Evolutionary conservation across 2,797 vertebrate species (phyloP).

Genomic region (Loriculus beryllinus): DNA sequence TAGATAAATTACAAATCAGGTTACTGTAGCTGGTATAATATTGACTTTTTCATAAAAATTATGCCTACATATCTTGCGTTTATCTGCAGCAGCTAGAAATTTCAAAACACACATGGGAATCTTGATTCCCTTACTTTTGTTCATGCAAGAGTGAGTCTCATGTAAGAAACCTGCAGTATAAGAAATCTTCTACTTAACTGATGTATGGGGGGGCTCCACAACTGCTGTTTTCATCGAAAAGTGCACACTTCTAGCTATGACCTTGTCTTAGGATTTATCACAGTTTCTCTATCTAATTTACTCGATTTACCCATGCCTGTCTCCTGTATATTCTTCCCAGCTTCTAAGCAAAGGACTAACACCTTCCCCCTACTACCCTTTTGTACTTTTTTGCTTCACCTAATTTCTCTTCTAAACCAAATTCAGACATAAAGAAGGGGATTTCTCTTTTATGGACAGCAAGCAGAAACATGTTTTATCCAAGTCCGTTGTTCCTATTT

Average conservation of each 20-base stretch:
- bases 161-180: neutral
- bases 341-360: slow-evolving; percentile 2
- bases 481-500: neutral
- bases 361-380: neutral
- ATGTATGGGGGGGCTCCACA: neutral
- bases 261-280: neutral
- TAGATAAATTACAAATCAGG: neutral
- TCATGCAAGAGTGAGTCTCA: neutral
- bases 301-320: neutral
- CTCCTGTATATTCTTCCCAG: neutral
- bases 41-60: neutral
- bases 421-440: neutral
- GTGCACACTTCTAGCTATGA: neutral
- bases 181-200: neutral
- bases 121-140: neutral
- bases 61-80: neutral
- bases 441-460: neutral
- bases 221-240: neutral
- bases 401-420: neutral
- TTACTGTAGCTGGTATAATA: neutral
- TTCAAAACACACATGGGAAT: neutral
- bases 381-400: neutral
- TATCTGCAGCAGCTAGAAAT: neutral
- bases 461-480: neutral
- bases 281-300: neutral